Base-by-base conservation (phyloP, 2,888 invertebrate genomes). In the Noctuana brunneofusca region DNA sequence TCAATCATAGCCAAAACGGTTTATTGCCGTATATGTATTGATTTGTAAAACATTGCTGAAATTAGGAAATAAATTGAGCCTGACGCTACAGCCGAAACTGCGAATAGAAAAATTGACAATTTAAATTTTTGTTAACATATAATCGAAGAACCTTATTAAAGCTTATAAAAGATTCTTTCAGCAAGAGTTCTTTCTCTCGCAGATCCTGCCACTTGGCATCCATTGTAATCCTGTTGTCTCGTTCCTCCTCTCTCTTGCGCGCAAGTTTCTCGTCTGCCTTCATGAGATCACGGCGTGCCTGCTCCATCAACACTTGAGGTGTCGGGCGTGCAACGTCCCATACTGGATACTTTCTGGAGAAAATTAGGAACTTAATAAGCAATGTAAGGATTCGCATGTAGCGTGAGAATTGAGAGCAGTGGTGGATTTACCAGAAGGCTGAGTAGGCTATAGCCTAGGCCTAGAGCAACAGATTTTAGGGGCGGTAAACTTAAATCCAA, bases 71-170 rank as follows among this genome's bases (percentile, higher is more conserved):
- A 27, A 27, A 5, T 5, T 27, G 27, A 5, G 8, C 27, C 27
- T 27, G 27, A n/a, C n/a, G n/a, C 8, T 3, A 27, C 27, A 27
- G 27, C 8, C 4, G 27, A 8, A 3, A 5, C 4, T 27, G 27
- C 8, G 27, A 5, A 27, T 27, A 5, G 3, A 5, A 3, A 5
- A 2, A 9, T 35, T 35, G 12, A 35, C 11, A 35, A 35, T 2
- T 11, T 35, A 35, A 35, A 9, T 2, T 11, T 2, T 2, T 11
- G 5, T 35, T 12, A 5, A 35, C 11, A 5, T 11, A 35, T 65
- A n/a, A n/a, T n/a, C n/a, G n/a, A n/a, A n/a, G n/a, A n/a, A 92
- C 93, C 83, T 92, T 93, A 71, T 94, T 93, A 68, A 94, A 94
- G 71, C 93, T 93, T 43, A 93, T 91, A 69, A 94, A 94, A 1